phyloP scores from a whole-genome alignment of 2,797 vertebrate species.

The Liasis olivaceus region DNA sequence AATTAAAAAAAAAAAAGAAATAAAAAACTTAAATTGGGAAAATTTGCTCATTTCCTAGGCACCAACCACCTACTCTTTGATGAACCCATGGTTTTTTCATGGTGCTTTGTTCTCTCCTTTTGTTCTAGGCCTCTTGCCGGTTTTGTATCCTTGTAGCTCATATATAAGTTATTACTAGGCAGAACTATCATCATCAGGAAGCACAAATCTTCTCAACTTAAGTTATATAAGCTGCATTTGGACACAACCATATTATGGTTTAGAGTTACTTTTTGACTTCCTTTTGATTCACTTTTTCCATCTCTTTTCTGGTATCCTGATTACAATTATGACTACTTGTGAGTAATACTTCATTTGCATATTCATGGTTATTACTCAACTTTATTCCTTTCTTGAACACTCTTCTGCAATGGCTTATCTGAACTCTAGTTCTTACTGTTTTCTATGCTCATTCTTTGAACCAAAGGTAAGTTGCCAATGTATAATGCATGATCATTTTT shows the following conservation, averaged over 20 bases:
- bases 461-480: neutral
- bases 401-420: neutral
- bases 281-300: neutral
- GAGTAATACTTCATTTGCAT: neutral
- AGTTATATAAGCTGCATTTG: neutral
- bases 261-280: neutral
- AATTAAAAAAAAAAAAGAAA: neutral
- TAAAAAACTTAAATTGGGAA: neutral
- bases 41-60: neutral
- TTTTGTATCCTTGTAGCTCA: neutral
- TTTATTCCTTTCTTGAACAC: neutral
- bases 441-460: neutral
- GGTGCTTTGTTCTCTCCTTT: neutral
- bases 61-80: neutral
- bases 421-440: neutral
- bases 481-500: neutral
- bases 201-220: neutral
- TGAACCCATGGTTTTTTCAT: neutral
- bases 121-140: neutral
- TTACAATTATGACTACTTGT: neutral
- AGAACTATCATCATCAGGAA: neutral
- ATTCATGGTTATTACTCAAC: neutral
- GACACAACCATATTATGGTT: neutral
- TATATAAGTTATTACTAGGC: neutral
- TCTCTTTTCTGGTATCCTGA: no score